phyloP scores from a whole-genome alignment of 2,113 vertebrate species.

The Phainopepla nitens region DNA sequence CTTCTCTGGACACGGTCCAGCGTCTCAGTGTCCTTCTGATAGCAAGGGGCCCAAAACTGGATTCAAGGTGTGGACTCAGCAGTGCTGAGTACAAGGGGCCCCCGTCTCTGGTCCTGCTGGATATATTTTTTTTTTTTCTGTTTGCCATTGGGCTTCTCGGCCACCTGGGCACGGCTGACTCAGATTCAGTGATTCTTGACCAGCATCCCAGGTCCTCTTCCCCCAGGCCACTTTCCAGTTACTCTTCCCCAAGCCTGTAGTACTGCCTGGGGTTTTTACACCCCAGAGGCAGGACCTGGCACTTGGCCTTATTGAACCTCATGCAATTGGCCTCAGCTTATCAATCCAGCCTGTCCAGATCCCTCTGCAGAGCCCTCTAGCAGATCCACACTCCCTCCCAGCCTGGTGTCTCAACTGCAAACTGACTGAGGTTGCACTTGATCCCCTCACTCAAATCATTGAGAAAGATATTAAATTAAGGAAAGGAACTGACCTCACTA shows the following conservation, averaged over 20 bases:
- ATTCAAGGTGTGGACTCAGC: background rate
- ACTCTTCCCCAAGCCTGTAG: background rate
- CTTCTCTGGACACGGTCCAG: background rate
- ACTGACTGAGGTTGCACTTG: background rate
- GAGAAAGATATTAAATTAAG: background rate
- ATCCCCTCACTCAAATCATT: background rate
- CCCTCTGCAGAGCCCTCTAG: background rate
- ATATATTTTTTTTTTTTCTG: background rate
- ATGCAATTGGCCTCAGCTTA: background rate
- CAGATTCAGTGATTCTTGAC: background rate
- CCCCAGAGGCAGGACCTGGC: background rate
- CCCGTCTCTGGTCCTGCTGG: background rate
- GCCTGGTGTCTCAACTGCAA: background rate
- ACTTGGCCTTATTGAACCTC: background rate
- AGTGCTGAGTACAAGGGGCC: background rate
- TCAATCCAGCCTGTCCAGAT: background rate
- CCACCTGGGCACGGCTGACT: background rate
- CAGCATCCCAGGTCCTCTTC: background rate
- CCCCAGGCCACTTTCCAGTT: background rate
- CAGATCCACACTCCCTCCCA: background rate
- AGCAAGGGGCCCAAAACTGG: background rate
- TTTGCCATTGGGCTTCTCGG: background rate
- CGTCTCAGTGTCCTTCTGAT: background rate
- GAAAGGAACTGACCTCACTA: background rate
- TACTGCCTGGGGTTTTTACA: background rate